These are phyloP conservation scores for Salvelinus fontinalis DNA, from an alignment of 2,113 vertebrate species.

Conservation along the genomic window DNA sequence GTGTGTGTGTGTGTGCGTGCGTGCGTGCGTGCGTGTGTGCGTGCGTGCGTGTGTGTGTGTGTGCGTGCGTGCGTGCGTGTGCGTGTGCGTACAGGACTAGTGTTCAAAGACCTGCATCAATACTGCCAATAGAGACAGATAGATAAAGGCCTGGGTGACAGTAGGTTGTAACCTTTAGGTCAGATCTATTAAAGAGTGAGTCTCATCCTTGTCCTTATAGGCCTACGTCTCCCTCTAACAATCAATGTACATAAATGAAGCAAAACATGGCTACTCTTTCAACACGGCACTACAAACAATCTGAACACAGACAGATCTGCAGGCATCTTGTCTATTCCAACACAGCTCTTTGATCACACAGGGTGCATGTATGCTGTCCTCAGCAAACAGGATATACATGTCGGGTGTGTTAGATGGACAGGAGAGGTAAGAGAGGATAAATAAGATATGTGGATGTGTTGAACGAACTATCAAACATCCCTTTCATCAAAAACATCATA, in stretches of 20 bases:
- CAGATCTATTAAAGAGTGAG: slow-evolving; percentile 35
- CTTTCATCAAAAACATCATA: neutral
- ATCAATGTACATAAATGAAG: neutral
- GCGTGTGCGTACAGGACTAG: neutral
- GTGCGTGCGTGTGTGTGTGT: too few species aligned
- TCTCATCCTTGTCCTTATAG: slow-evolving; percentile 14
- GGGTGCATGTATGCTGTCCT: neutral
- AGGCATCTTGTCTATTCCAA: neutral
- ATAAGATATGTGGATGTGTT: too few species aligned
- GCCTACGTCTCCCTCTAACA: neutral
- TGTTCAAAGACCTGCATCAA: slow-evolving; percentile 29
- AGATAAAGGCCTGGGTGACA: slow-evolving; percentile 1
- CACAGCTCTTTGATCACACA: neutral
- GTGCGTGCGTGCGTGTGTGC: too few species aligned
- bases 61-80: rapidly evolving
- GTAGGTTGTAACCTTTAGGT: slow-evolving; percentile 3
- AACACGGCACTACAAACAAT: neutral
- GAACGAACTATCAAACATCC: neutral
- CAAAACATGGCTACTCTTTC: neutral
- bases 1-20: too few species aligned
- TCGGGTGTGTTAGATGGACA: neutral
- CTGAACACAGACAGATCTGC: neutral
- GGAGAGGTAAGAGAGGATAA: neutral
- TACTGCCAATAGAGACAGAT: slow-evolving; percentile 31
- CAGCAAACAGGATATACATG: neutral